Base-by-base conservation (phyloP, 2,797 vertebrate genomes). In the Oreonectes daqikongensis region DNA sequence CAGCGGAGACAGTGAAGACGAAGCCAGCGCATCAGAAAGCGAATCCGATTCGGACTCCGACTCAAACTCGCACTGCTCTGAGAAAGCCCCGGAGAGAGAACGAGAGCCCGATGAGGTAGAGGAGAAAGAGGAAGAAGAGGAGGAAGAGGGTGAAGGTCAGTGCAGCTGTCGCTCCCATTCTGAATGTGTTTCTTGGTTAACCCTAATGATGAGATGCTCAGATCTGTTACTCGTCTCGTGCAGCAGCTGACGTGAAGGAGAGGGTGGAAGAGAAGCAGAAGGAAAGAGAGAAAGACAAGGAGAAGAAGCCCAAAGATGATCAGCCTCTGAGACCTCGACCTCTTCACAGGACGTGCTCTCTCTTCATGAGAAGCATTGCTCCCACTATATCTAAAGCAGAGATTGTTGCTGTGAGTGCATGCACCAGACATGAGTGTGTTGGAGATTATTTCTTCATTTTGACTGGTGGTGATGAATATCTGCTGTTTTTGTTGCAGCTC, bases 341-440 rank as follows among this genome's bases (percentile, higher is more conserved):
- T 0, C 90, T 97, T 28, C 96, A 98, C 87, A 94, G 93, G 84
- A 97, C 96, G 7, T 96, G 94, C 83, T 97, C 96, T 2, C 92
- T 97, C 63, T 98, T 97, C 83, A 95, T 98, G 94, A 93, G 96
- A 73, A 96, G 94, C 86, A 96, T 98, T 0, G 95, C 96, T 1
- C 96, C 96, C 17, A 91, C 94, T 74, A 98, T 97, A 75, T 95
- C 95, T 35, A 95, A 95, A 84, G 94, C 94, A 0, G 96, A 97
- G 87, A 96, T 98, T 12, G 90, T 96, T 4, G 92, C 95, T 82
- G 96, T 98, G 83, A 95, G 95, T 92, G 11, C 14, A 52, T 61
- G 10, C 24, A 30, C 9, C 55, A 46, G 3, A 64, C 28, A 44
- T 46, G 48, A n/a, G 2, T 20, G 4, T 5, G 4, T 6, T 28